These are phyloP conservation scores for Eucriotettix oculatus DNA, from an alignment of 2,888 invertebrate species.

Conservation along the genomic window DNA sequence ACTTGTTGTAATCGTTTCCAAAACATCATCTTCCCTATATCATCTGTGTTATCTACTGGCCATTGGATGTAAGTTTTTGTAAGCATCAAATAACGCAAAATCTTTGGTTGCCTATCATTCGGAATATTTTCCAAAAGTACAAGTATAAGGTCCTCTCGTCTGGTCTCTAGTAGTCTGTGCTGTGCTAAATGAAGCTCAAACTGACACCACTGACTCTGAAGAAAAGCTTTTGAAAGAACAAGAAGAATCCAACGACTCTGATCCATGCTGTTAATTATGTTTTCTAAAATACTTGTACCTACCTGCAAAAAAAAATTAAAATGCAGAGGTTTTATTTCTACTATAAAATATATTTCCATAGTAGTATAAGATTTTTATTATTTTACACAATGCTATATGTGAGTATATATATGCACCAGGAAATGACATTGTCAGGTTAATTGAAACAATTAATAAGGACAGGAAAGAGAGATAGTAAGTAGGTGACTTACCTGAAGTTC, in stretches of 20 bases:
- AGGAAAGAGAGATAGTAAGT: too few relatives aligned
- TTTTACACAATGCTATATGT: too few relatives aligned
- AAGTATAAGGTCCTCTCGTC: conserved; percentile 42
- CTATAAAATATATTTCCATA: too few relatives aligned
- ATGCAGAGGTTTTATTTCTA: background rate
- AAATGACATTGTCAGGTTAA: too few relatives aligned
- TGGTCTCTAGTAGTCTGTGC: conserved; percentile 42
- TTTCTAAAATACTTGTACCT: conserved; percentile 51
- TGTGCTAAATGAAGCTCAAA: conserved; percentile 56
- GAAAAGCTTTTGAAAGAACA: conserved; percentile 42
- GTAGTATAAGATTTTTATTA: too few relatives aligned
- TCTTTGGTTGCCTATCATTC: conserved; percentile 37
- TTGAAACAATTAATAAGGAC: too few relatives aligned
- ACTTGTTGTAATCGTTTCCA: conserved; percentile 28
- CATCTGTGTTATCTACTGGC: conserved; percentile 28
- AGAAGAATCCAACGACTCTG: conserved; percentile 44
- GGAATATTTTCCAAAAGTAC: conserved; percentile 49
- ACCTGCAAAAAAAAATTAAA: conserved; percentile 25
- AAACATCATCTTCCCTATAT: conserved; percentile 23
- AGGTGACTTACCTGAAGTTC: too few relatives aligned
- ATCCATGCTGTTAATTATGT: conserved; percentile 52
- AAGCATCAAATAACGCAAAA: conserved; percentile 45
- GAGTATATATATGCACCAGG: too few relatives aligned
- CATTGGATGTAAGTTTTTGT: conserved; percentile 54
- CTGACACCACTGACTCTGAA: conserved; percentile 54